A percentile compares a stretch with the other conserved stretches of the same genome.
phyloP scores from a whole-genome alignment of 2,888 invertebrate species.

The Trypoxylon attenuatum region DNA sequence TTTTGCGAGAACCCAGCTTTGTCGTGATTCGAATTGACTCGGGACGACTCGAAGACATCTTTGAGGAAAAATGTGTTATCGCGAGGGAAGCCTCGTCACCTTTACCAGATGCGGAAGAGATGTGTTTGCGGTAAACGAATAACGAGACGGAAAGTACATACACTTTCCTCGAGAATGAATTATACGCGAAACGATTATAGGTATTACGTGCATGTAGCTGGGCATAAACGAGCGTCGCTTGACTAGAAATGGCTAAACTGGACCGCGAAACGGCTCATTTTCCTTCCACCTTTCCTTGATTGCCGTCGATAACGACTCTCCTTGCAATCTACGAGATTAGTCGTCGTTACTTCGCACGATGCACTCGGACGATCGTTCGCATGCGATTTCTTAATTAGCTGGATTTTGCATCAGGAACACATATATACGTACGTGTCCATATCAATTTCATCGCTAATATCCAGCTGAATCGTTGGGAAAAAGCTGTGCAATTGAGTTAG shows the following conservation, averaged over 20 bases:
- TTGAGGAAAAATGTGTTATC: background rate
- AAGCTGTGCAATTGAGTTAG: too few species aligned
- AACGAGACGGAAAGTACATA: conserved; percentile 60
- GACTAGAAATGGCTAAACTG: conserved; percentile 34
- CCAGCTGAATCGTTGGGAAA: too few species aligned
- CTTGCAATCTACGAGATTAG: background rate
- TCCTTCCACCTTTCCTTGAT: background rate
- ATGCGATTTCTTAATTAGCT: too few species aligned
- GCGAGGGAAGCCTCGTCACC: background rate
- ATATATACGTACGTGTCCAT: too few species aligned
- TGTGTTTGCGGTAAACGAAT: conserved; percentile 31
- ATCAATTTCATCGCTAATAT: too few species aligned
- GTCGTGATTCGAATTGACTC: background rate
- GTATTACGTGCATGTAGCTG: conserved; percentile 62
- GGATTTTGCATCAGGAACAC: too few species aligned
- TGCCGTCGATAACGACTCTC: conserved; percentile 6
- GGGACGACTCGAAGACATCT: too few species aligned
- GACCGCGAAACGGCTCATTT: conserved; percentile 47
- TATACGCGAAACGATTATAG: conserved; percentile 67
- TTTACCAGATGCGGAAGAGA: conserved; percentile 4
- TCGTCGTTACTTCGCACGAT: too few species aligned
- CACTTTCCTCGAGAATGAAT: conserved; percentile 63
- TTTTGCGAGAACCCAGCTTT: too few species aligned
- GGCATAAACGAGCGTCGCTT: background rate
- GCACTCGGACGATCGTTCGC: too few species aligned